These are phyloP conservation scores for Melieria picta DNA, from an alignment of 2,888 invertebrate species.

Conservation along the genomic window DNA sequence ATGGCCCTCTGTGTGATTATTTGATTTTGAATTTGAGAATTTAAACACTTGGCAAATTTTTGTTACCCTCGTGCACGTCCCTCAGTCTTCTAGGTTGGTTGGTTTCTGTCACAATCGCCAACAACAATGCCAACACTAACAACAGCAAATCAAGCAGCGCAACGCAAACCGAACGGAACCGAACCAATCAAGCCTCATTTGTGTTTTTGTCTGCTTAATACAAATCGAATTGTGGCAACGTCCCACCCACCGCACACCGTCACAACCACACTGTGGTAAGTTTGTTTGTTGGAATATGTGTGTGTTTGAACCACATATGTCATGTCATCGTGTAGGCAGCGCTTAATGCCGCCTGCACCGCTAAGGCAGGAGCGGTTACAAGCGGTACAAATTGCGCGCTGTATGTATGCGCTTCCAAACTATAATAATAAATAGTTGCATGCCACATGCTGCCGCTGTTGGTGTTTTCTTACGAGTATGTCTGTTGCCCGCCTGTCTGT, in stretches of 20 bases:
- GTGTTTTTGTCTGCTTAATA: constrained; percentile 26
- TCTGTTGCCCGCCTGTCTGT: background rate
- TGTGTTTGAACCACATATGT: constrained; percentile 27
- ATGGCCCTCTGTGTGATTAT: constrained; percentile 3
- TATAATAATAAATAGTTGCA: constrained; percentile 29
- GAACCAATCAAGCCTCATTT: constrained; percentile 30
- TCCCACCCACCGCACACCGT: background rate
- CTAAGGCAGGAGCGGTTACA: background rate
- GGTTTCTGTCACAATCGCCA: background rate
- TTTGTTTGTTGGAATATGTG: background rate
- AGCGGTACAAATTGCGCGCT: constrained; percentile 26
- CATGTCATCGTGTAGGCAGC: constrained; percentile 18
- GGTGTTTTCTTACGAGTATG: constrained; percentile 14
- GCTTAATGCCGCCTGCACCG: background rate
- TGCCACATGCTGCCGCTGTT: constrained; percentile 25
- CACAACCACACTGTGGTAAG: background rate
- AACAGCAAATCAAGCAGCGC: background rate
- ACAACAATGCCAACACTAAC: background rate
- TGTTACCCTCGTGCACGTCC: background rate
- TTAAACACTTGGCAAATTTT: constrained; percentile 32
- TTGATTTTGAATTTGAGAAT: constrained; percentile 24
- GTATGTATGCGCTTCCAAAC: constrained; percentile 22
- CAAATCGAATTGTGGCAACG: constrained; percentile 32
- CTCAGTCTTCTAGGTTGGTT: no score
- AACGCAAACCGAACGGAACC: background rate